Conservation (phyloP, 2,797 vertebrate species). For the Channa striata region DNA sequence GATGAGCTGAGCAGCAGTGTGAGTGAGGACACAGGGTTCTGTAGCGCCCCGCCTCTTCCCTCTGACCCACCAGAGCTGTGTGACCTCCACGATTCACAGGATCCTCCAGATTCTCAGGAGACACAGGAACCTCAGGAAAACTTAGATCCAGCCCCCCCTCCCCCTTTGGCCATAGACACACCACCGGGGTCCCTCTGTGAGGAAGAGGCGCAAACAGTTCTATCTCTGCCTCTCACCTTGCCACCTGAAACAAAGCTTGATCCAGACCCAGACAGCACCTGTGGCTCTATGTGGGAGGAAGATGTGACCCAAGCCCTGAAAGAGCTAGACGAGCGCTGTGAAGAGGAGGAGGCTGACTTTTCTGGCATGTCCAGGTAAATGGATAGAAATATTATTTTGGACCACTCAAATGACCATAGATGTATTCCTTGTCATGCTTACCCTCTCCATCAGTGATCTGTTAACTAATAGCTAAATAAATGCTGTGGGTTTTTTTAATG, state of each 20-base stretch:
- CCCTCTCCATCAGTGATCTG: neutral
- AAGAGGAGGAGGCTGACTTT: conserved; percentile 96
- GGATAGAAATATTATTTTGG: neutral
- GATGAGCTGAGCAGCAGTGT: conserved; percentile 92
- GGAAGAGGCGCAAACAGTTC: conserved; percentile 79
- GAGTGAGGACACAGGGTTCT: conserved; percentile 92
- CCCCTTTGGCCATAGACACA: conserved; percentile 87
- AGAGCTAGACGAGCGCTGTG: conserved; percentile 96
- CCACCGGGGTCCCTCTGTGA: conserved; percentile 91
- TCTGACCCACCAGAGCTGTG: conserved; percentile 88
- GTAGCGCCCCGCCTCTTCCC: conserved; percentile 87
- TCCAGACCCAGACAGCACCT: conserved; percentile 87
- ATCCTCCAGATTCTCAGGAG: conserved; percentile 76
- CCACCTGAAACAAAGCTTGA: conserved; percentile 50
- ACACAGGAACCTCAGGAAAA: conserved; percentile 81
- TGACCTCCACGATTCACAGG: conserved; percentile 85
- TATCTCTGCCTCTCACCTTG: conserved; percentile 65
- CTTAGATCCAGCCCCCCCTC: conserved; percentile 84
- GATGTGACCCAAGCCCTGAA: conserved; percentile 96
- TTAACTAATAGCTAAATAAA: neutral
- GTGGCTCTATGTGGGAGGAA: conserved; percentile 93
- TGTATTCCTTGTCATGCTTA: neutral
- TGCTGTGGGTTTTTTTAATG: too few species aligned
- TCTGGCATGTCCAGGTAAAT: conserved; percentile 94
- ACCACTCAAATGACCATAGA: neutral